These are phyloP conservation scores for Lucilia cuprina DNA, from an alignment of 1,140 invertebrate genomes.

Conservation along the genomic window DNA sequence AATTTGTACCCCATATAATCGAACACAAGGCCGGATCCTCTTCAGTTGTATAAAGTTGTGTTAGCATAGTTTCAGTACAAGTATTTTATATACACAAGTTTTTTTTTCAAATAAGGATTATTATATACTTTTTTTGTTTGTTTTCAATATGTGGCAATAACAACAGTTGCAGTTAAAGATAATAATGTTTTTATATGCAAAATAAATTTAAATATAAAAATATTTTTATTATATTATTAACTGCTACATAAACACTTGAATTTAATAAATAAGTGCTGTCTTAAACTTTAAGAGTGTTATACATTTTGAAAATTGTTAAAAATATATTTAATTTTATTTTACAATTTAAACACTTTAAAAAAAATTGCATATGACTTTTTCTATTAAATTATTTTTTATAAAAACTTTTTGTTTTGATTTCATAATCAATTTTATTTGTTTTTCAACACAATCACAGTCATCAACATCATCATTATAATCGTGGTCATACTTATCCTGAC, in stretches of 20 bases:
- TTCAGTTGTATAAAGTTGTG: constrained; percentile 56
- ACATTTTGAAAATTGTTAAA: neutral
- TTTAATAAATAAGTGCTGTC: neutral
- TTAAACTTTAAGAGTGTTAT: neutral
- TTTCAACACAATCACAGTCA: neutral
- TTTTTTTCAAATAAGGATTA: neutral
- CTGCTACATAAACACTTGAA: neutral
- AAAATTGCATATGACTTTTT: neutral
- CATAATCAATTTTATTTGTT: neutral
- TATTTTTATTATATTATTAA: neutral
- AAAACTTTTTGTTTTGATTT: constrained; percentile 1
- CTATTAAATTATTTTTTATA: neutral
- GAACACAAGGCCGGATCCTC: constrained; percentile 59
- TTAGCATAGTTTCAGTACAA: constrained; percentile 50
- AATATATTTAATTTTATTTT: neutral
- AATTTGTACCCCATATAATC: constrained; percentile 56
- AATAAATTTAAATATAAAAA: no score
- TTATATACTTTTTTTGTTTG: neutral
- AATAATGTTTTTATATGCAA: no score
- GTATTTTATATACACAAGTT: neutral
- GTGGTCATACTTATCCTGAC: neutral
- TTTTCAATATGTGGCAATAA: no score
- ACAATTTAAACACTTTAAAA: constrained; percentile 14
- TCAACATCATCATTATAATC: neutral
- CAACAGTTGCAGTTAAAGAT: no score